Conservation (phyloP, 2,888 invertebrate species). For the Heliconius charithonia region DNA sequence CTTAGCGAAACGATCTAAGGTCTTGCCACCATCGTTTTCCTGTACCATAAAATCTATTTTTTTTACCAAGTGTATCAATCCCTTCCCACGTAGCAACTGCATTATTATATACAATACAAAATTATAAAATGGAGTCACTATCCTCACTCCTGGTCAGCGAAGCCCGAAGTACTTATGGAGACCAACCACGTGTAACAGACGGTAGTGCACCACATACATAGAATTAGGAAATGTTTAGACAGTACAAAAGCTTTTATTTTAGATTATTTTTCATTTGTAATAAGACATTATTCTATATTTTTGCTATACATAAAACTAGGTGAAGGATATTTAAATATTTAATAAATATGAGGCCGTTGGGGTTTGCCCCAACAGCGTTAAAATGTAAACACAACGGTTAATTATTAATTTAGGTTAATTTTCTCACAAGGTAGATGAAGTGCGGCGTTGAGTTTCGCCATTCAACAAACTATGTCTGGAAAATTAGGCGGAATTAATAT, state of each 20-base stretch:
- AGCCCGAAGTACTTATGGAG: slow-evolving; percentile 67
- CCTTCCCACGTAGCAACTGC: slow-evolving; percentile 15
- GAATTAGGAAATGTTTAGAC: slow-evolving; percentile 44
- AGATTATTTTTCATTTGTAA: background rate
- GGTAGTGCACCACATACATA: slow-evolving; percentile 66
- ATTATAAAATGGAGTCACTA: slow-evolving; percentile 23
- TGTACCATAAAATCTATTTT: background rate
- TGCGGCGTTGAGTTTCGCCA: too few species aligned
- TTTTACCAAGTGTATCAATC: background rate
- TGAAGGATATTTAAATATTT: too few species aligned
- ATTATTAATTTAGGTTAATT: too few species aligned
- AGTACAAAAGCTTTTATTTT: background rate
- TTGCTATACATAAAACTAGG: too few species aligned
- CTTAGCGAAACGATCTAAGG: too few species aligned
- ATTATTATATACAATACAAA: slow-evolving; percentile 16
- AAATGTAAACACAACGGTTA: too few species aligned
- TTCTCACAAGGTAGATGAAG: too few species aligned
- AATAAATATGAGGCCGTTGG: too few species aligned
- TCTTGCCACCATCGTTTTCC: too few species aligned
- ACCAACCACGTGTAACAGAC: slow-evolving; percentile 70
- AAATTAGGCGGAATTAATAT: too few species aligned
- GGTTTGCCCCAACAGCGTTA: too few species aligned
- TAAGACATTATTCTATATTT: background rate
- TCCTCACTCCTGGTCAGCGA: slow-evolving; percentile 58
- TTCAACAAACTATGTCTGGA: too few species aligned